Percentiles rank a stretch among this genome's conserved stretches.
Evolutionary conservation across 1,140 invertebrate genomes (phyloP).

Genomic region (Macrobrachium rosenbergii): DNA sequence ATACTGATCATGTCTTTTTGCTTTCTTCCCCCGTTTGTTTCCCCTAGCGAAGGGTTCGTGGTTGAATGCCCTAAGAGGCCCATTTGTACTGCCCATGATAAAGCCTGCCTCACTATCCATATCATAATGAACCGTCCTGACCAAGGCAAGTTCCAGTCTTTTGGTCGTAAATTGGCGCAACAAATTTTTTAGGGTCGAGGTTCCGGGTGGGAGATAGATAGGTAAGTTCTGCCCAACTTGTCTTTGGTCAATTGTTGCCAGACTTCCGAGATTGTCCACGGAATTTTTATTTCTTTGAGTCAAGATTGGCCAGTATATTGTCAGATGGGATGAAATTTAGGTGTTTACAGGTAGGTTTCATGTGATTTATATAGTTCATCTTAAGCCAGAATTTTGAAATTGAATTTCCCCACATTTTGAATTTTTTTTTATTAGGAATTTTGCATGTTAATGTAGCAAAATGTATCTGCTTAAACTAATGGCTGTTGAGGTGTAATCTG

Average conservation of each 20-base stretch:
- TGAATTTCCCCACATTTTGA: no score
- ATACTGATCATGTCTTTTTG: constrained; percentile 65
- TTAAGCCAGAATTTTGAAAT: no score
- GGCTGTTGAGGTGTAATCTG: no score
- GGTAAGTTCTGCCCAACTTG: constrained; percentile 48
- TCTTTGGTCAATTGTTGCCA: background rate
- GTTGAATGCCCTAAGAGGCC: constrained; percentile 65
- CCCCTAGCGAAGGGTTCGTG: constrained; percentile 66
- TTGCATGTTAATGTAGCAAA: no score
- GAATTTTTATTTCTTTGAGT: constrained; percentile 11
- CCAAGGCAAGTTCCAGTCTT: constrained; percentile 65
- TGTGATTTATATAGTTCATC: no score
- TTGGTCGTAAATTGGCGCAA: constrained; percentile 62
- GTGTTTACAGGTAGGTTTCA: no score
- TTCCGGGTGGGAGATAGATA: constrained; percentile 27
- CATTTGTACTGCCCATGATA: constrained; percentile 65
- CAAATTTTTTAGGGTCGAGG: constrained; percentile 64
- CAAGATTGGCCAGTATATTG: background rate
- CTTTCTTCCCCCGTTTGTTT: constrained; percentile 65
- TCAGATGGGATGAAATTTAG: no score
- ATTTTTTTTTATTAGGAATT: no score
- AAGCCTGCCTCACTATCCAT: constrained; percentile 65
- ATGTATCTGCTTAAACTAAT: no score
- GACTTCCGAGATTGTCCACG: background rate
- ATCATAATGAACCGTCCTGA: constrained; percentile 64